Conservation (phyloP, 2,797 vertebrate species). For the Enteromius paludinosus region DNA sequence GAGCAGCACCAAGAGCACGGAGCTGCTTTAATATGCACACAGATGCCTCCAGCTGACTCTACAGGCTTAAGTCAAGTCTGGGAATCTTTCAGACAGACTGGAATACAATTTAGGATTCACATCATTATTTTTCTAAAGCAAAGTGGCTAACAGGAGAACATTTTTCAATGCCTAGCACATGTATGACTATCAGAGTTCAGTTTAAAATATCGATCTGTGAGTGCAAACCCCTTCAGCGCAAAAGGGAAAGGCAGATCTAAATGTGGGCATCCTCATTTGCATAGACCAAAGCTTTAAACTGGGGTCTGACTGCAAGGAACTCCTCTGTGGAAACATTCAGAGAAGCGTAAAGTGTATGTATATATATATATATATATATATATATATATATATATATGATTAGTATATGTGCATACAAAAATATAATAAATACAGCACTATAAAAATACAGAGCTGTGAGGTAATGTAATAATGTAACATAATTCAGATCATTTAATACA, state of each 20-base stretch:
- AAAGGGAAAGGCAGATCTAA: neutral
- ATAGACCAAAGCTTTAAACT: neutral
- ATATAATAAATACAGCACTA: neutral
- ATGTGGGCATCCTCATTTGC: neutral
- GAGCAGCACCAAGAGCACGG: constrained; percentile 12
- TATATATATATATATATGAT: neutral
- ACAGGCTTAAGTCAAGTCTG: constrained; percentile 33
- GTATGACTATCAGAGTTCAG: neutral
- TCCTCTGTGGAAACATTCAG: neutral
- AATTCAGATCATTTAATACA: too few species aligned
- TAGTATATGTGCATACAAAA: neutral
- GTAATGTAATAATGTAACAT: neutral
- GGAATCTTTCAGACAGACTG: constrained; percentile 16
- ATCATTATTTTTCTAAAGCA: constrained; percentile 1
- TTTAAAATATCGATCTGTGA: neutral
- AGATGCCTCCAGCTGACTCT: constrained; percentile 22
- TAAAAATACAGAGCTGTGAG: neutral
- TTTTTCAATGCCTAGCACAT: neutral
- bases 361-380: too few species aligned
- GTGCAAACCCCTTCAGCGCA: neutral
- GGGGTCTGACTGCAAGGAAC: neutral
- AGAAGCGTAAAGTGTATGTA: too few species aligned
- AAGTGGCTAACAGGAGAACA: neutral
- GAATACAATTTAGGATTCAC: constrained; percentile 17
- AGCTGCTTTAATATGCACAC: constrained; percentile 38